Conservation (phyloP, 2,888 invertebrate genomes). For the Coelopa pilipes region DNA sequence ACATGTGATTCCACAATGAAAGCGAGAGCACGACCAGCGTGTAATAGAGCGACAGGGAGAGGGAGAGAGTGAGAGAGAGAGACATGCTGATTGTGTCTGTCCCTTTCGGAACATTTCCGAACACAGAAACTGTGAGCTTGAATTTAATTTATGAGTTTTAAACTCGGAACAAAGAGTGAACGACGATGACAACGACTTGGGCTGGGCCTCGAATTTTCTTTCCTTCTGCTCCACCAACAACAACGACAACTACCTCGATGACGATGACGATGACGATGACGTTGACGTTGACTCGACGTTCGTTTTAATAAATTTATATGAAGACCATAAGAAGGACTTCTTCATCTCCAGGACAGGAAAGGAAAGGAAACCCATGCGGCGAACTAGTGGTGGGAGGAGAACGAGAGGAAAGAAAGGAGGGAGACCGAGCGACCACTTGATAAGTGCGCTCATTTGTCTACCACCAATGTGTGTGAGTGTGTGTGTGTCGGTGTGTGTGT, state of each 20-base stretch:
- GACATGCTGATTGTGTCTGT: background rate
- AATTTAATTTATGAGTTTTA: conserved; percentile 41
- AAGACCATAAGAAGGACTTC: conserved; percentile 1
- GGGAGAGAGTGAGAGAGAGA: background rate
- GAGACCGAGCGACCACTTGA: too few relatives aligned
- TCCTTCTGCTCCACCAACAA: too few relatives aligned
- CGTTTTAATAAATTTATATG: conserved; percentile 39
- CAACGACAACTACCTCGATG: too few relatives aligned
- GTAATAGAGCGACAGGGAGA: background rate
- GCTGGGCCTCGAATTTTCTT: too few relatives aligned
- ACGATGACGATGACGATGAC: too few relatives aligned
- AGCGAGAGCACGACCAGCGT: background rate
- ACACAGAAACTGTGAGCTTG: conserved; percentile 28
- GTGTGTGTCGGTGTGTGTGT: too few relatives aligned
- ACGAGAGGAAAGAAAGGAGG: too few relatives aligned
- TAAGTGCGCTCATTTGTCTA: conserved; percentile 9
- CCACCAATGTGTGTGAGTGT: background rate
- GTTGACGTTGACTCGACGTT: conserved; percentile 11
- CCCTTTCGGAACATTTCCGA: background rate
- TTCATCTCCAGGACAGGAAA: too few relatives aligned
- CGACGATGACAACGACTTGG: too few relatives aligned
- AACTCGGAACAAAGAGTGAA: conserved; percentile 31
- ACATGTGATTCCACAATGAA: background rate
- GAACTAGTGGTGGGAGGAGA: too few relatives aligned
- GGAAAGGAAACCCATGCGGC: too few relatives aligned